Evolutionary conservation across 2,888 invertebrate species (phyloP), one percentile per base, ranked within the genome.

Genomic region (Eupithecia exiguata): DNA sequence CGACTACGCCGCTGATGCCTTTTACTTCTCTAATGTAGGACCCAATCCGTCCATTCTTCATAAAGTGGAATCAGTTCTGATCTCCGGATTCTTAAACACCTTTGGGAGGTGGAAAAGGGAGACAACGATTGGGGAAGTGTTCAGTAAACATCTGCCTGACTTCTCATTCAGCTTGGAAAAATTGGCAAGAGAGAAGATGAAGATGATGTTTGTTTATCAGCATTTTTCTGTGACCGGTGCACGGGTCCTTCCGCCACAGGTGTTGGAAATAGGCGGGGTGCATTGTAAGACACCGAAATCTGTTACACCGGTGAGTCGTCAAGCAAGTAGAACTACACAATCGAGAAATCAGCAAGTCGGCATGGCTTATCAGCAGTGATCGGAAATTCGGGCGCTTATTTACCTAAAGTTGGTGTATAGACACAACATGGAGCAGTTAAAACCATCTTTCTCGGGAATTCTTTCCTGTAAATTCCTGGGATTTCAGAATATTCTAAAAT

Each of bases 231-330:
- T 96, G n/a, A 94, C 94, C 68, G 95, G 95, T 0, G 91, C 94
- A 1, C 90, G 94, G 1, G 92, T 96, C 0, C 78, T 90, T 18
- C 83, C 95, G 0, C 95, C 95, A 0, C 95, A 95, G 71, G 86
- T 96, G 0, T 87, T 96, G 35, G 96, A 96, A 86, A 94, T 96
- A 46, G 96, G 94, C 18, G 96, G 96, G 1, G 86, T 95, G 46
- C 95, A 96, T 79, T 85, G 90, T 14, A 80, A 75, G 25, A 77
- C 81, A 66, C 79, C 84, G 1, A 88, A 65, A 65, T 38, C 35
- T 35, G 38, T 38, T 73, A 82, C 87, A n/a, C 75, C 85, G 83
- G 90, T 90, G 78, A 79, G 81, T 80, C 7, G n/a, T 14, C n/a
- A 21, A 38, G 46, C 36, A 70, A 70, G 49, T 38, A 58, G 58